phyloP scores from a whole-genome alignment of 2,113 vertebrate species.

The Rattus rattus region DNA sequence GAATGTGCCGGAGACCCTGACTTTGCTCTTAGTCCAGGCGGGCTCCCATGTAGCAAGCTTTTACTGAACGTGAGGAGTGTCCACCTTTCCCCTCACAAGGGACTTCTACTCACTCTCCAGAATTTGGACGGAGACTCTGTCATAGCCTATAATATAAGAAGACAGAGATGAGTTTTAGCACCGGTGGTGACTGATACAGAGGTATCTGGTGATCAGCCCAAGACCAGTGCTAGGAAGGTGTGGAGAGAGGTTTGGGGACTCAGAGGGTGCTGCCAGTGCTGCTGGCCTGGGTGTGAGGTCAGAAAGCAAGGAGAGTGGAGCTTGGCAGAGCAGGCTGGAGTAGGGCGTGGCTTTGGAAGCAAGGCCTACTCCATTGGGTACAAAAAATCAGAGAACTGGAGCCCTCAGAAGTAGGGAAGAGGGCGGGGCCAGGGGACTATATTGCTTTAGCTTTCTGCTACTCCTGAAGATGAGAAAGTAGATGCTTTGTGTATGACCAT shows the following conservation, averaged over 20 bases:
- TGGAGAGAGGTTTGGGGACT: background rate
- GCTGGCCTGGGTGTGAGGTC: background rate
- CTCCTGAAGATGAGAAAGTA: background rate
- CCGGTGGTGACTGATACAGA: background rate
- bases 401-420: background rate
- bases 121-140: background rate
- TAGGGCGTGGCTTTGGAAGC: background rate
- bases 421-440: background rate
- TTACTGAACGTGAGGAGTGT: background rate
- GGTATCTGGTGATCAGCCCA: background rate
- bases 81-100: background rate
- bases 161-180: background rate
- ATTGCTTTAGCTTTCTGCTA: background rate
- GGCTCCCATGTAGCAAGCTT: background rate
- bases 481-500: background rate
- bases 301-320: background rate
- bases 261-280: background rate
- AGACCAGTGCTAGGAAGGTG: background rate
- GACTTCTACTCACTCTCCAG: background rate
- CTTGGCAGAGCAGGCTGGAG: background rate
- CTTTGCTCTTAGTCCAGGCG: slow-evolving; percentile 28
- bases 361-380: background rate
- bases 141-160: background rate
- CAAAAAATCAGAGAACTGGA: background rate
- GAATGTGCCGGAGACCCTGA: background rate